A percentile compares a stretch with the other conserved stretches of the same genome.
Evolutionary conservation across 2,797 vertebrate genomes (phyloP).

Genomic region (Brachyrhaphis roseni): DNA sequence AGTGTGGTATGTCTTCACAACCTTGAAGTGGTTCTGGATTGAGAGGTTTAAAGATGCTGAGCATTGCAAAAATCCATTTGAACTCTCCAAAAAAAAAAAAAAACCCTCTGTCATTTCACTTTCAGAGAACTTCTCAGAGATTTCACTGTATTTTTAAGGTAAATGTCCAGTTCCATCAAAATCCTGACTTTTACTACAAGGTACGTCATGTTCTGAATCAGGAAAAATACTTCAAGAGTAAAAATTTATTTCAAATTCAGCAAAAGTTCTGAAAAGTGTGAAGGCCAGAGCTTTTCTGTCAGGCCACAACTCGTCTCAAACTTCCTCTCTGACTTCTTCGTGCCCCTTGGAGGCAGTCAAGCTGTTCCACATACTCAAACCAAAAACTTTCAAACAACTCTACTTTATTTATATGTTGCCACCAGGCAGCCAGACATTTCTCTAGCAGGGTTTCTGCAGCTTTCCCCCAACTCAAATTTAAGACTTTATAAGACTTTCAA

Average conservation of each 20-base stretch:
- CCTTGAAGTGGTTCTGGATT: conserved; percentile 5
- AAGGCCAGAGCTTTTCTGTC: neutral
- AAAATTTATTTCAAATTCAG: neutral
- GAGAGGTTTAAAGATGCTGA: conserved; percentile 4
- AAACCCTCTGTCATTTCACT: neutral
- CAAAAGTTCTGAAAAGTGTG: neutral
- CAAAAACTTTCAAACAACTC: neutral
- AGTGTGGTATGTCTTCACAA: neutral
- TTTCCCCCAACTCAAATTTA: no score
- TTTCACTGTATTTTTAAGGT: neutral
- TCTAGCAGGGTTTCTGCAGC: neutral
- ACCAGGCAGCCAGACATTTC: neutral
- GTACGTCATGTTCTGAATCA: neutral
- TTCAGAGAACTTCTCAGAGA: neutral
- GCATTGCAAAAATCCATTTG: neutral
- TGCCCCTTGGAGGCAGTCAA: neutral
- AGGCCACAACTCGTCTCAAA: neutral
- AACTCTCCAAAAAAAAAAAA: neutral
- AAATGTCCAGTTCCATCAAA: neutral
- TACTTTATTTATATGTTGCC: neutral
- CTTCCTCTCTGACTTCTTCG: neutral
- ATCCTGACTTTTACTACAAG: neutral
- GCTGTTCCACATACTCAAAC: neutral
- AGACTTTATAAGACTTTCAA: no score
- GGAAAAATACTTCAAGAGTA: neutral